These are phyloP conservation scores for Baryphthengus martii DNA, from an alignment of 2,113 vertebrate species.

Conservation along the genomic window DNA sequence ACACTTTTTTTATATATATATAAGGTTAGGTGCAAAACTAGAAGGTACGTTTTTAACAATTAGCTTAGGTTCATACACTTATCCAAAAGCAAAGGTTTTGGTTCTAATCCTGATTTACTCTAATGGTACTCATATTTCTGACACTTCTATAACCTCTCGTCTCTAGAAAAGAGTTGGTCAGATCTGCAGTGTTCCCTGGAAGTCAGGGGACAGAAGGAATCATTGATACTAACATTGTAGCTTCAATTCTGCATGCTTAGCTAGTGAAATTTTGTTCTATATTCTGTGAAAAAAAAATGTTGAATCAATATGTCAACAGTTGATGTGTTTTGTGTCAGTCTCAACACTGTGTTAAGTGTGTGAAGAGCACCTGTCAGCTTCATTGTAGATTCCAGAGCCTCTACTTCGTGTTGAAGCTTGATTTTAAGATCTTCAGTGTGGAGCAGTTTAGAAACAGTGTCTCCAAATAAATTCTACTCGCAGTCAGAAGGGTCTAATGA, in stretches of 20 bases:
- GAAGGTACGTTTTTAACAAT: neutral
- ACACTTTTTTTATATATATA: neutral
- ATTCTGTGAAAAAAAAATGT: neutral
- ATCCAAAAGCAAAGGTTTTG: neutral
- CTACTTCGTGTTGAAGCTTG: neutral
- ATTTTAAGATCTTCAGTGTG: neutral
- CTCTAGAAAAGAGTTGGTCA: too few relatives aligned
- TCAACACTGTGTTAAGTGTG: neutral
- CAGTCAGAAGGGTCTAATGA: neutral
- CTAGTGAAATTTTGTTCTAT: neutral
- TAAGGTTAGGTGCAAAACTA: neutral
- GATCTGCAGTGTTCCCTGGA: neutral
- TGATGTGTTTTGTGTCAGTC: neutral
- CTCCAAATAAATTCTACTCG: neutral
- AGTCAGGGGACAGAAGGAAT: neutral
- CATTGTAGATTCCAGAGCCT: neutral
- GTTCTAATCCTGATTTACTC: neutral
- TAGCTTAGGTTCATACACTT: neutral
- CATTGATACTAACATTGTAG: neutral
- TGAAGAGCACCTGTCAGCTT: neutral
- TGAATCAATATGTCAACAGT: neutral
- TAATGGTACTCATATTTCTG: neutral
- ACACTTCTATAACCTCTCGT: neutral
- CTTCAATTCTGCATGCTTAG: neutral
- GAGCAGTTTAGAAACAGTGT: neutral